phyloP scores from a whole-genome alignment of 2,888 invertebrate genomes.

The Papilio elwesi region DNA sequence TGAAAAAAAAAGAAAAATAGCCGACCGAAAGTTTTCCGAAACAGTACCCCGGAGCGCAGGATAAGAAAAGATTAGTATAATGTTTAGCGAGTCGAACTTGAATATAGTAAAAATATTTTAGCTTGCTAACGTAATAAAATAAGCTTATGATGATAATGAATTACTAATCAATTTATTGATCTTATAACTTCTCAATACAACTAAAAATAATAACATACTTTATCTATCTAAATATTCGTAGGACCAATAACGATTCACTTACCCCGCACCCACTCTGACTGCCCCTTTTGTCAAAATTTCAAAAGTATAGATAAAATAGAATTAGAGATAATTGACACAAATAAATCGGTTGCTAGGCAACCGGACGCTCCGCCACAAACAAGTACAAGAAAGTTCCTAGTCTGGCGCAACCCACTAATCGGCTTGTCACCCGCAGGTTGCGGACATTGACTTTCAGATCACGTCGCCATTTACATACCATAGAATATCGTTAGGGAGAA shows the following conservation, averaged over 20 bases:
- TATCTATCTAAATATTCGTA: no score
- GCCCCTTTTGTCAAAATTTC: no score
- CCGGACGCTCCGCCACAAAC: slow-evolving; percentile 15
- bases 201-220: no score
- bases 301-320: no score
- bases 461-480: slow-evolving; percentile 72
- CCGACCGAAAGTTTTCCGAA: slow-evolving; percentile 35
- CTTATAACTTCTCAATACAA: no score
- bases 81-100: slow-evolving; percentile 31
- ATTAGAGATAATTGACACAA: not conserved
- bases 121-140: no score
- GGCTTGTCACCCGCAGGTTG: slow-evolving; percentile 66
- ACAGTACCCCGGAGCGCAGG: slow-evolving; percentile 23
- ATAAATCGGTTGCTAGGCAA: slow-evolving; percentile 8
- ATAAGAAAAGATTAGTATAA: slow-evolving; percentile 37
- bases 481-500: slow-evolving; percentile 16
- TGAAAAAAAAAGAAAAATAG: slow-evolving; percentile 39
- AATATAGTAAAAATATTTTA: no score
- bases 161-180: no score
- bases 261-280: no score
- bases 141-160: no score
- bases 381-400: slow-evolving; percentile 23
- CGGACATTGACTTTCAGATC: slow-evolving; percentile 69
- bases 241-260: no score
- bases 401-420: slow-evolving; percentile 58